Conservation (phyloP, 2,888 invertebrate genomes). For the Lissonota sp. region DNA sequence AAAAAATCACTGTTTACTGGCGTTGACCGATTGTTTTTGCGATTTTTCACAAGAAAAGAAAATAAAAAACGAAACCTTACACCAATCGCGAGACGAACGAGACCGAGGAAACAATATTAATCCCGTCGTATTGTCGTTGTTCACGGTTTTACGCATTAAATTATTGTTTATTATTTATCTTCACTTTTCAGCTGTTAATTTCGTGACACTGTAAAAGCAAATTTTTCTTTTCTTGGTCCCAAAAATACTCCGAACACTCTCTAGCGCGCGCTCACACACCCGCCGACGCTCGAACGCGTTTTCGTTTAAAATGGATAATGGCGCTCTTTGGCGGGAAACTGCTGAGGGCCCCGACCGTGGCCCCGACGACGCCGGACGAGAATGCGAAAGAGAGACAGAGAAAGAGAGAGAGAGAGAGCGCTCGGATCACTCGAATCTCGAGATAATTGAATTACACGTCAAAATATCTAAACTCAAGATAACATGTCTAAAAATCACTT, state of each 20-base stretch:
- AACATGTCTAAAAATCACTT: not conserved
- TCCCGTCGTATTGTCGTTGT: too few species aligned
- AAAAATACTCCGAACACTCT: constrained; percentile 53
- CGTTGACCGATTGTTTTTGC: constrained; percentile 54
- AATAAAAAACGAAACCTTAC: not conserved
- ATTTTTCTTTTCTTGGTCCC: too few species aligned
- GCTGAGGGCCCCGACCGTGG: constrained; percentile 88
- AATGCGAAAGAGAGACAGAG: constrained; percentile 56
- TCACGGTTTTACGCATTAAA: too few species aligned
- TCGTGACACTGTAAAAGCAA: too few species aligned
- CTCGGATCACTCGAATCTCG: constrained; percentile 74
- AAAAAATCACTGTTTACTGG: too few species aligned
- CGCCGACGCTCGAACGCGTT: constrained; percentile 85
- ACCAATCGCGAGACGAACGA: too few species aligned
- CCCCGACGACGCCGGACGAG: constrained; percentile 74
- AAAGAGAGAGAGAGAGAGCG: constrained; percentile 42
- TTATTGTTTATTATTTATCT: too few species aligned
- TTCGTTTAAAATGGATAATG: constrained; percentile 87
- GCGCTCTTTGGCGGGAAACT: constrained; percentile 89
- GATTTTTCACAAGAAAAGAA: constrained; percentile 63
- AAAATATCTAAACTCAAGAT: constrained; percentile 2
- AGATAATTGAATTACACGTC: constrained; percentile 2
- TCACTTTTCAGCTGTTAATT: not conserved
- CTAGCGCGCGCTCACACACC: constrained; percentile 81
- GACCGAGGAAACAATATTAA: too few species aligned